Percentiles rank a stretch among this genome's conserved stretches.
Conservation (phyloP, 2,888 invertebrate species). For the Tetranychus truncatus region DNA sequence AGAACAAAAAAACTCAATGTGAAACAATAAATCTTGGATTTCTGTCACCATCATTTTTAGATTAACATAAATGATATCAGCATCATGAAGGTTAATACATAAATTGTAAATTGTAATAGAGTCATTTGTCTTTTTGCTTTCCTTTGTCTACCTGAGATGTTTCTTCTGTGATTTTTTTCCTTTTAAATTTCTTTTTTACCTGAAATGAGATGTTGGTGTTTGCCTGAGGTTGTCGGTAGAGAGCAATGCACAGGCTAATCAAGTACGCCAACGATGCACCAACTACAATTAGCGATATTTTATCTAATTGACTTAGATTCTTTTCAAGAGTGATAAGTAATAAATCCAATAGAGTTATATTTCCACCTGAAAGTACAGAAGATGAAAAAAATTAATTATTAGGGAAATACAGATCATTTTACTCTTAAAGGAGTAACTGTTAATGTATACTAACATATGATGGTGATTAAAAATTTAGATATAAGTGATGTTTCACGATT, state of each 20-base stretch:
- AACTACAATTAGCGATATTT: neutral
- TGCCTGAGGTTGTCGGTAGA: slow-evolving; percentile 12
- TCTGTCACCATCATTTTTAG: too few relatives aligned
- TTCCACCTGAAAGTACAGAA: neutral
- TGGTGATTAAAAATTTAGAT: neutral
- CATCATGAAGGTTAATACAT: too few relatives aligned
- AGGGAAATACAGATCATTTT: neutral
- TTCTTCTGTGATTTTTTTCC: too few relatives aligned
- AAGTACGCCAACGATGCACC: neutral
- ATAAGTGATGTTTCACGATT: neutral
- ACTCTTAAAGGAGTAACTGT: too few relatives aligned
- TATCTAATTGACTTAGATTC: neutral
- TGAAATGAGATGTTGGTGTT: neutral
- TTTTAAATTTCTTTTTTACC: too few relatives aligned
- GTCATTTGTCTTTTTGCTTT: too few relatives aligned
- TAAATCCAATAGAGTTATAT: neutral
- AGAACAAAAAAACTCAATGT: neutral
- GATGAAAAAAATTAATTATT: neutral
- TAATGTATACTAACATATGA: neutral
- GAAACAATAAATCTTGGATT: too few relatives aligned
- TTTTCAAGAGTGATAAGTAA: neutral
- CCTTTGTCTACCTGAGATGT: too few relatives aligned
- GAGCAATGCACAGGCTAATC: slow-evolving; percentile 14
- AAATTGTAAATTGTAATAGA: too few relatives aligned
- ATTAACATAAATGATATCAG: too few relatives aligned